Evolutionary conservation across 1,140 invertebrate genomes (phyloP), one percentile per base, ranked within the genome.

Genomic region (Brachionus rotundiformis): DNA sequence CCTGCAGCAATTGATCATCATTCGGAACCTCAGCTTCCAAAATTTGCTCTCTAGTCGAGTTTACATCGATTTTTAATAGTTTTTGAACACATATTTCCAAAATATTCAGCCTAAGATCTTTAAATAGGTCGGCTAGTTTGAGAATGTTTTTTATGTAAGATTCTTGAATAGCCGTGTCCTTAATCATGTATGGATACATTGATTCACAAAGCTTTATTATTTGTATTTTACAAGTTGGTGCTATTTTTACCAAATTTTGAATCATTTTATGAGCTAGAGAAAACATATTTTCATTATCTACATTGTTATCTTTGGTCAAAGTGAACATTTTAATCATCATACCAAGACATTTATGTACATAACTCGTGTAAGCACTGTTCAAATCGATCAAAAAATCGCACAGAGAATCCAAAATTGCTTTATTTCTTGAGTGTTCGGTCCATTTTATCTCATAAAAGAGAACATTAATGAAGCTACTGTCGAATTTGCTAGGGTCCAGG

Each of bases 31-130:
- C 79, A 7, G 59, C 59, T 16, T 81, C 54, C 13, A 44, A 4
- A 11, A 81, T 81, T 29, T 81, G 54, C 23, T 81, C 33, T 11
- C 79, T 31, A 2, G 59, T 44, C 10, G 54, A 41, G 86, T 87
- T 86, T 84, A 92, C 91, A 88, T 94, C 93, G 82, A 93, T 87
- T 75, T 90, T 86, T 31, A 92, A 86, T 83, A 94, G 86, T 91
- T 91, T 92, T 77, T 91, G 90, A 84, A 93, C 89, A 77, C 93
- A 90, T 82, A 93, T 86, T 82, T 90, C 87, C 11, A 93, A 84
- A 63, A 93, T 89, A 19, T 91, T 87, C 73, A 87, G 86, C 80
- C 90, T 87, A 49, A 91, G 86, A 16, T 88, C 85, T 33, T 92
- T 91, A 76, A 91, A 89, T 85, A 93, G 93, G 25, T 90, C 86